Evolutionary conservation across 2,113 vertebrate species (phyloP).

Genomic region (Solea senegalensis): DNA sequence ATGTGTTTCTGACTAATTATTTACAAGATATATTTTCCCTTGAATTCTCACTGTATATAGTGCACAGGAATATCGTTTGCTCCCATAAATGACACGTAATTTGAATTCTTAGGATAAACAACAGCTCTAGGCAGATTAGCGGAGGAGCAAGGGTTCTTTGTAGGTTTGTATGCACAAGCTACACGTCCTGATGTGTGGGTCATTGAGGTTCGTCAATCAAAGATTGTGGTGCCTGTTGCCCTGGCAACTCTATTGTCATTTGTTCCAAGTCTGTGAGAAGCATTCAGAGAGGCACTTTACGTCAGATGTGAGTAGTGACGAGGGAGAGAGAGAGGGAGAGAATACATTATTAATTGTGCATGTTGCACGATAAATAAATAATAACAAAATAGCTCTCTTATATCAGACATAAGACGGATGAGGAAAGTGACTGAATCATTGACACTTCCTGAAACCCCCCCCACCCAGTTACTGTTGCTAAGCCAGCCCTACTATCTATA

Average conservation of each 20-base stretch:
- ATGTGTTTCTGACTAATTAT: slow-evolving; percentile 62
- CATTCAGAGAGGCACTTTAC: slow-evolving; percentile 52
- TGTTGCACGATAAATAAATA: too few species aligned
- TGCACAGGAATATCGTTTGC: slow-evolving; percentile 48
- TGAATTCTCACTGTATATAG: slow-evolving; percentile 41
- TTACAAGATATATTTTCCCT: slow-evolving; percentile 21
- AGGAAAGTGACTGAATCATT: too few species aligned
- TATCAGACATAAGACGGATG: too few species aligned
- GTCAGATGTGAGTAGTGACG: slow-evolving; percentile 54
- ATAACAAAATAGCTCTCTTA: too few species aligned
- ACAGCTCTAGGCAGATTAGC: slow-evolving; percentile 57
- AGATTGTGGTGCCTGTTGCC: slow-evolving; percentile 60
- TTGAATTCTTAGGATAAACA: slow-evolving; percentile 31
- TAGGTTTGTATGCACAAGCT: slow-evolving; percentile 38
- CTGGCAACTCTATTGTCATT: slow-evolving; percentile 62
- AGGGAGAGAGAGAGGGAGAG: slow-evolving; percentile 18
- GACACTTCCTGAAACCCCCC: too few species aligned
- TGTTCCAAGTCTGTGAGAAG: slow-evolving; percentile 29
- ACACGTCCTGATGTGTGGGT: slow-evolving; percentile 60
- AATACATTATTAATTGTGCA: too few species aligned
- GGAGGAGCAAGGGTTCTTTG: slow-evolving; percentile 49
- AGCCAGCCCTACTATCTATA: too few species aligned
- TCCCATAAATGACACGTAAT: slow-evolving; percentile 16
- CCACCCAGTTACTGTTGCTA: too few species aligned
- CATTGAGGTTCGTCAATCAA: slow-evolving; percentile 57